These are phyloP conservation scores for Crotalus helleri DNA, from an alignment of 2,113 vertebrate genomes.

Conservation along the genomic window DNA sequence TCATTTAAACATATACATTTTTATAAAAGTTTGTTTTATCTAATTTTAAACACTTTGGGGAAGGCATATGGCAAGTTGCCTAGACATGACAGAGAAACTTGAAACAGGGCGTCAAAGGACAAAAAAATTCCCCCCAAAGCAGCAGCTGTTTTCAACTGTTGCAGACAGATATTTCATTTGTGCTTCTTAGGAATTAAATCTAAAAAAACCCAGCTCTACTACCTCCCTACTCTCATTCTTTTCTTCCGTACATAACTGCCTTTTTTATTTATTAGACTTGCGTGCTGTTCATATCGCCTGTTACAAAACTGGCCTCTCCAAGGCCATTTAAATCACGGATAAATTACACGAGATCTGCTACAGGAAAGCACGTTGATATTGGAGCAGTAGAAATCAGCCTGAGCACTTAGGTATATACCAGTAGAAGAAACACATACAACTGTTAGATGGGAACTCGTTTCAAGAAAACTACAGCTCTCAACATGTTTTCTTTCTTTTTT, in stretches of 20 bases:
- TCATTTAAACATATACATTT: background rate
- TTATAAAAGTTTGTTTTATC: background rate
- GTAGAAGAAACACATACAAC: background rate
- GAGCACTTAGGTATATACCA: conserved; percentile 3
- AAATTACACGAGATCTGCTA: background rate
- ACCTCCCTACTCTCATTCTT: background rate
- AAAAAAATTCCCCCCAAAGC: background rate
- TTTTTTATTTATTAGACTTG: background rate
- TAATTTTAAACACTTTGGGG: background rate
- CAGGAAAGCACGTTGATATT: background rate
- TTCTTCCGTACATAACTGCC: background rate
- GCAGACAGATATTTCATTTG: background rate
- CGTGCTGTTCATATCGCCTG: background rate
- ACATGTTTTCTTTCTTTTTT: background rate
- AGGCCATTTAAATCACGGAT: background rate
- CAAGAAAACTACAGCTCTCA: background rate
- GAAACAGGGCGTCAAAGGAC: background rate
- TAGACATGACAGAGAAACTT: background rate
- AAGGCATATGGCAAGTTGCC: background rate
- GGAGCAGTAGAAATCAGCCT: background rate
- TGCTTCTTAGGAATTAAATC: background rate
- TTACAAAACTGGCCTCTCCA: background rate
- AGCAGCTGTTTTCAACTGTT: background rate
- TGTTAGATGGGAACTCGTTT: rapidly evolving
- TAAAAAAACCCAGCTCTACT: background rate